Percentiles rank a stretch among this genome's conserved stretches.
Conservation (phyloP, 2,113 vertebrate genomes). For the Irena cyanogastra region DNA sequence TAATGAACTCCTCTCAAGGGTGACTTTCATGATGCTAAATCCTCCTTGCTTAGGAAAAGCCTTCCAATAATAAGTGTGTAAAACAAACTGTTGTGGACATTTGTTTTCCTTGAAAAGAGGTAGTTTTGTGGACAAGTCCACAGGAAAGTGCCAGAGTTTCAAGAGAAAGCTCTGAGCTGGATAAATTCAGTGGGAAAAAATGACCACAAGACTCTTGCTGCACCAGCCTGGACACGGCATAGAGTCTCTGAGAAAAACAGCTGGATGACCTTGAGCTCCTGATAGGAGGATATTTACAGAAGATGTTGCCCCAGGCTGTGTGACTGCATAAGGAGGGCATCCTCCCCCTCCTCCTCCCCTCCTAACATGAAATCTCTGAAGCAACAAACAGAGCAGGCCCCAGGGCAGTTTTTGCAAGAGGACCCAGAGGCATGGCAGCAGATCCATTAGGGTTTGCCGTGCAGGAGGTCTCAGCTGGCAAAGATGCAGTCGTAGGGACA, state of each 20-base stretch:
- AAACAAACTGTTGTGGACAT: background rate
- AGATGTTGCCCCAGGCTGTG: background rate
- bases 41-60: background rate
- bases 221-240: background rate
- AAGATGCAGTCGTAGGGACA: background rate
- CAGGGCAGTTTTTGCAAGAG: background rate
- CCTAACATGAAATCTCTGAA: background rate
- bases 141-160: background rate
- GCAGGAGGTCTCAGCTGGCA: background rate
- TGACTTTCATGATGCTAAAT: background rate
- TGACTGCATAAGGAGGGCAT: background rate
- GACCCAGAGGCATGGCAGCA: background rate
- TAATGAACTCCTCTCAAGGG: background rate
- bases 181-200: background rate
- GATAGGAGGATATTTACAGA: background rate
- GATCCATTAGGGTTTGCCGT: background rate
- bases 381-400: background rate
- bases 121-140: background rate
- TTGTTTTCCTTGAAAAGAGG: background rate
- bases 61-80: background rate
- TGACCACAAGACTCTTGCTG: background rate
- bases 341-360: background rate
- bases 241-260: background rate
- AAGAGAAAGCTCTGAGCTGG: background rate
- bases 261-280: background rate